Evolutionary conservation across 1,140 invertebrate genomes (phyloP).

Genomic region (Paraescarpia echinospica): DNA sequence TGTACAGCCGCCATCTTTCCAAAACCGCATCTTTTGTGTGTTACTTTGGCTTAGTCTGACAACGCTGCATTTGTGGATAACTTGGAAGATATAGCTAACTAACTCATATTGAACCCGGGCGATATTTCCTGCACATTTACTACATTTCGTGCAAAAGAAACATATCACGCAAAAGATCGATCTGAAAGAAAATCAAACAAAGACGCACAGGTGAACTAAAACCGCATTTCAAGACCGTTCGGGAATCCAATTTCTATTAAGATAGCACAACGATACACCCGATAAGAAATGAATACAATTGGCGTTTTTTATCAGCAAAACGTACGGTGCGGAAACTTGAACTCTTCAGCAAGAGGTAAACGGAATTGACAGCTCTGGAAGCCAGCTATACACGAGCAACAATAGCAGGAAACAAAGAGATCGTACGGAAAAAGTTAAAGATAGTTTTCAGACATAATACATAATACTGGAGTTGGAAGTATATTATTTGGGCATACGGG

Average conservation of each 20-base stretch:
- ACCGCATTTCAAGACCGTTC: not conserved
- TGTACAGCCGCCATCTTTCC: not conserved
- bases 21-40: not conserved
- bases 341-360: not conserved
- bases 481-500: not conserved
- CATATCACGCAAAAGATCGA: not conserved
- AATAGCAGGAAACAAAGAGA: not conserved
- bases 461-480: not conserved
- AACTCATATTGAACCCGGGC: not conserved
- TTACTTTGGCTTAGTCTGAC: not conserved
- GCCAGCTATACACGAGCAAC: not conserved
- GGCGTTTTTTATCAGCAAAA: not conserved
- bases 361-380: not conserved
- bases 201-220: not conserved
- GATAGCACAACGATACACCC: not conserved
- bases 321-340: not conserved
- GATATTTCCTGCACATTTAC: not conserved
- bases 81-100: not conserved
- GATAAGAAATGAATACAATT: not conserved
- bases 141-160: not conserved
- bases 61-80: not conserved
- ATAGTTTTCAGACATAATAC: not conserved
- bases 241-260: not conserved
- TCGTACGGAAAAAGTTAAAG: not conserved
- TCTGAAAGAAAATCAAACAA: not conserved